Conservation (phyloP, 2,797 vertebrate genomes). For the Hyperoplus lanceolatus region DNA sequence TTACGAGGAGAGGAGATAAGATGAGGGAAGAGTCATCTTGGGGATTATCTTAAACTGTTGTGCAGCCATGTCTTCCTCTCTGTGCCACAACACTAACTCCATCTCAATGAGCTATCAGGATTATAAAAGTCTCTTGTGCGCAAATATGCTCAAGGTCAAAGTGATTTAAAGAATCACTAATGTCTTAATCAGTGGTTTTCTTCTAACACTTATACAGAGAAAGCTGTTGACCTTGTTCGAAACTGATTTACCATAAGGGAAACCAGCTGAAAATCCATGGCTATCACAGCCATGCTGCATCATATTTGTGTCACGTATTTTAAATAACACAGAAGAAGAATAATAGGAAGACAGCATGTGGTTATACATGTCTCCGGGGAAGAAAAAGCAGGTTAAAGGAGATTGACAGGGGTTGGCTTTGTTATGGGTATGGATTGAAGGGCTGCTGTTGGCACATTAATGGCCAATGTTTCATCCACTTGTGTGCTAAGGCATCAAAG, state of each 20-base stretch:
- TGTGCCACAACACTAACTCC: conserved; percentile 31
- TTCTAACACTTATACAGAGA: not conserved
- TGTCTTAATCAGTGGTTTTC: conserved; percentile 41
- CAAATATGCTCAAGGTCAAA: conserved; percentile 51
- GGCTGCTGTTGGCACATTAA: conserved; percentile 58
- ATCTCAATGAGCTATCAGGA: conserved; percentile 32
- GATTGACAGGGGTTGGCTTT: conserved; percentile 51
- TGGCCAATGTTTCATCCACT: conserved; percentile 68
- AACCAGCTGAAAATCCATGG: conserved; percentile 2
- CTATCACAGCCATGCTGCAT: not conserved
- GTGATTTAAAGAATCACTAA: conserved; percentile 42
- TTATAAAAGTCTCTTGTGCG: conserved; percentile 33
- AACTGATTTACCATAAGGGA: conserved; percentile 1
- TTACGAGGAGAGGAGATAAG: conserved; percentile 58
- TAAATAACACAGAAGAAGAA: not conserved
- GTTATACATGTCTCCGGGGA: not conserved
- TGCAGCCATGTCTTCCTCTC: conserved; percentile 47
- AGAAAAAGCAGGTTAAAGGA: conserved; percentile 39
- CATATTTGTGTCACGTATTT: not conserved
- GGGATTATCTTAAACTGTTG: conserved; percentile 56
- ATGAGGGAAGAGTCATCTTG: conserved; percentile 59
- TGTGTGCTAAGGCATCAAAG: conserved; percentile 51
- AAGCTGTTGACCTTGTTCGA: conserved; percentile 27
- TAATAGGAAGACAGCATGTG: not conserved
- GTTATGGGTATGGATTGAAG: conserved; percentile 56